phyloP scores from a whole-genome alignment of 2,797 vertebrate genomes.

The Myripristis jacobus region DNA sequence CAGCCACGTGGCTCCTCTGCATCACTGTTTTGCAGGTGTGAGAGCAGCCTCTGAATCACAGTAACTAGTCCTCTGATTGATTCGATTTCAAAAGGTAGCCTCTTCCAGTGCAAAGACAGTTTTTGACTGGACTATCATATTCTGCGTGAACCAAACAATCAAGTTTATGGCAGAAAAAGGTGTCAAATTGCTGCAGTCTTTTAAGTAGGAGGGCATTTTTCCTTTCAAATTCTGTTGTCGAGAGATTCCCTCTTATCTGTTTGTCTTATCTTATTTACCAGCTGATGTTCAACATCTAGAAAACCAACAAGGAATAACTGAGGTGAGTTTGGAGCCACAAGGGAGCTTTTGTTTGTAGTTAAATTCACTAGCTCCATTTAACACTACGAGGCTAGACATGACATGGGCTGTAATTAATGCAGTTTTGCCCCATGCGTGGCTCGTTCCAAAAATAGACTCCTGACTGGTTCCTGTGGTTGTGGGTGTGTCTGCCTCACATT shows the following conservation, averaged over 20 bases:
- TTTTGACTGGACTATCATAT: slow-evolving; percentile 23
- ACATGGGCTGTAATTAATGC: slow-evolving; percentile 32
- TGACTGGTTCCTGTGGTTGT: not conserved
- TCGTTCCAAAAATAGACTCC: slow-evolving; percentile 25
- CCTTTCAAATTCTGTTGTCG: not conserved
- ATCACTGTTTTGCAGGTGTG: slow-evolving; percentile 72
- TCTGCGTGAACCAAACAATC: slow-evolving; percentile 10
- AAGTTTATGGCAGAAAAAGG: not conserved
- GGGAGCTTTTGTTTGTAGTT: not conserved
- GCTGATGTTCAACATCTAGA: not conserved
- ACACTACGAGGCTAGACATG: slow-evolving; percentile 15
- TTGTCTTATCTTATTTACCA: not conserved
- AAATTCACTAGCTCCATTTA: slow-evolving; percentile 20
- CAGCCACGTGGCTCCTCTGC: slow-evolving; percentile 74
- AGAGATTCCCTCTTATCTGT: not conserved
- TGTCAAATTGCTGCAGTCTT: slow-evolving; percentile 5
- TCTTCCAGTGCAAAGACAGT: slow-evolving; percentile 22
- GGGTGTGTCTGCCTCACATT: slow-evolving; percentile 8
- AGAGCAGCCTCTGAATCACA: slow-evolving; percentile 62
- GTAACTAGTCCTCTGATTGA: slow-evolving; percentile 36
- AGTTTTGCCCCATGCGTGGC: slow-evolving; percentile 16
- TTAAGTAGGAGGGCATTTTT: not conserved
- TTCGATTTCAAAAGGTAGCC: slow-evolving; percentile 70
- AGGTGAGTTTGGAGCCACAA: not conserved
- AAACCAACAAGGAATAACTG: not conserved